Percentiles rank a stretch among this genome's conserved stretches.
phyloP scores from a whole-genome alignment of 2,888 invertebrate species.

The Epinotia brunnichana region DNA sequence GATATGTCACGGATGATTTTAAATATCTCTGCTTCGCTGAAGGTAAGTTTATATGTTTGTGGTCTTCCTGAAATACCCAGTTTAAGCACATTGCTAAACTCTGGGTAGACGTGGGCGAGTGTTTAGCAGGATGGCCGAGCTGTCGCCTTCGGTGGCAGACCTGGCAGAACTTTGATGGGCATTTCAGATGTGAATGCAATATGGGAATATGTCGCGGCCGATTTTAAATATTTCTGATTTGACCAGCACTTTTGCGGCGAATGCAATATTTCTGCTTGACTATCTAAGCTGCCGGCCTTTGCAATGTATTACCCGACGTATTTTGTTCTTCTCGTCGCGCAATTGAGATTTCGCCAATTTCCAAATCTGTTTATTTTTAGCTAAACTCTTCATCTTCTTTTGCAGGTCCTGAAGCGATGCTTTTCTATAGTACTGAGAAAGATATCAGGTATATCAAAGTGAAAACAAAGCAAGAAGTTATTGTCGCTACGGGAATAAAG shows the following conservation, averaged over 20 bases:
- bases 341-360: too few relatives aligned
- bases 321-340: too few relatives aligned
- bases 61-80: too few relatives aligned
- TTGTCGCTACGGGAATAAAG: conserved; percentile 64
- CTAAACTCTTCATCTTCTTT: conserved; percentile 45
- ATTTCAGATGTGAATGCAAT: conserved; percentile 86
- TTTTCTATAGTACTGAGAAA: conserved; percentile 87
- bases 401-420: conserved; percentile 85
- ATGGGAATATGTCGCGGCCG: conserved; percentile 59
- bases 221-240: conserved; percentile 60
- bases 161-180: conserved; percentile 85
- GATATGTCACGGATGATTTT: conserved; percentile 80
- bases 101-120: conserved; percentile 85
- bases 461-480: conserved; percentile 75
- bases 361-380: too few relatives aligned
- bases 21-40: conserved; percentile 66
- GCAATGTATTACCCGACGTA: too few relatives aligned
- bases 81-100: too few relatives aligned
- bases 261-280: too few relatives aligned
- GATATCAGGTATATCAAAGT: conserved; percentile 87
- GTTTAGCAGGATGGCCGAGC: conserved; percentile 82
- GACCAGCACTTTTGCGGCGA: too few relatives aligned
- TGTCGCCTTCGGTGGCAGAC: conserved; percentile 89
- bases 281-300: too few relatives aligned
- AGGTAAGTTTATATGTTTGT: conserved; percentile 33